These are phyloP conservation scores for Aspidoscelis tigris DNA, from an alignment of 2,113 vertebrate genomes.

Conservation along the genomic window DNA sequence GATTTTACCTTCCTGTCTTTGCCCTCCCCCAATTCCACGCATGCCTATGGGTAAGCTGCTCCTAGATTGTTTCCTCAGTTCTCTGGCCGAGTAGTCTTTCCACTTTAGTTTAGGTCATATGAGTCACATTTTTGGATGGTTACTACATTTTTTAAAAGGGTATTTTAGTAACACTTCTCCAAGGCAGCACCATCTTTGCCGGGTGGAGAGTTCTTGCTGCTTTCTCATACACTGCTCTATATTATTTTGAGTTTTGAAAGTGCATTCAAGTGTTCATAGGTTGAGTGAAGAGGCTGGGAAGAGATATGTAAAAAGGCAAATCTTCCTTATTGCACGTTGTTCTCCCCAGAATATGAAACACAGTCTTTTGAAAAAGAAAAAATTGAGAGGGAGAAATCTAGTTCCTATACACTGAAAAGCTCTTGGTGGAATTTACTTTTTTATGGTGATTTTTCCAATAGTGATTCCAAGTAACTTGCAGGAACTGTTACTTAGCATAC, in stretches of 20 bases:
- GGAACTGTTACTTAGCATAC: too few species aligned
- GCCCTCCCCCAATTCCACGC: slow-evolving; percentile 26
- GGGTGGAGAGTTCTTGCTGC: neutral
- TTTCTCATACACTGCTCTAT: neutral
- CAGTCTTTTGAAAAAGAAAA: neutral
- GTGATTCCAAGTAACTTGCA: neutral
- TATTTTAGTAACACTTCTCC: slow-evolving; percentile 6
- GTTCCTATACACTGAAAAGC: neutral
- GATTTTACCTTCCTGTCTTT: slow-evolving; percentile 36
- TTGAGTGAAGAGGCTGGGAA: neutral
- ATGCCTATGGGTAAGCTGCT: slow-evolving; percentile 21
- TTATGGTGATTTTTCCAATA: neutral
- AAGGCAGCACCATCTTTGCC: neutral
- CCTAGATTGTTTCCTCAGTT: slow-evolving; percentile 5
- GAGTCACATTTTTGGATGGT: slow-evolving; percentile 13
- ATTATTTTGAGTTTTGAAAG: slow-evolving; percentile 19
- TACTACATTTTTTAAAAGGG: neutral
- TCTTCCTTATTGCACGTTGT: neutral
- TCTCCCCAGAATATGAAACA: neutral
- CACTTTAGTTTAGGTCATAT: neutral
- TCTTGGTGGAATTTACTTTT: neutral
- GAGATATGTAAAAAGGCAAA: neutral
- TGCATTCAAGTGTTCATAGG: neutral
- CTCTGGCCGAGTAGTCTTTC: slow-evolving; percentile 23
- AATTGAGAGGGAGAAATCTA: neutral